Evolutionary conservation across 2,113 vertebrate genomes (phyloP), one percentile per base, ranked within the genome.

Genomic region (Boulengeromyrus knoepffleri): DNA sequence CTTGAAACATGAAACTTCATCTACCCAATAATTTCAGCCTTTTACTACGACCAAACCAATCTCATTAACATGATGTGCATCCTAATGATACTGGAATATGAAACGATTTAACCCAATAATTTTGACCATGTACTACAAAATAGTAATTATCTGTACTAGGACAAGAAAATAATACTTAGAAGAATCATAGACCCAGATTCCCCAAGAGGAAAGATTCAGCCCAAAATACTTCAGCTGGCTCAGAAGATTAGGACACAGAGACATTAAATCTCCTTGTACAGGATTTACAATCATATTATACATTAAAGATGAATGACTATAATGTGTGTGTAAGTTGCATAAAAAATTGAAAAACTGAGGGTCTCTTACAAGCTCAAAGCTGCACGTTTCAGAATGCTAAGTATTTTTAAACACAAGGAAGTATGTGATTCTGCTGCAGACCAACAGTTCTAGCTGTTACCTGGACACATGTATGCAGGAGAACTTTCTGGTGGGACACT

Each of bases 21-120:
- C 13, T 80, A 80, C 17, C 74, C 31, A 80, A 80, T 80, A 80
- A 80, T 42, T 80, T 80, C 74, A 80, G 74, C 6, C 17, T 80
- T 80, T 80, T 80, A 80, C 17, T 80, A 42, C 2, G n/a, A 80
- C 36, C 74, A 80, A 80, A 42, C 31, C 15, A 39, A 77, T 42
- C 36, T 80, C 31, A 21, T 80, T 42, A 80, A 80, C 39, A 42
- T 80, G 4, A 42, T 80, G 36, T 80, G 36, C 31, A 80, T 80
- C 39, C 36, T 80, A 80, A 80, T 80, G 74, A 80, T 80, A 80
- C 74, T 80, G 74, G 74, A 80, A 80, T 39, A 80, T 80, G 36
- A 80, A 80, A 80, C 36, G 36, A 42, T 80, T 42, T 80, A 31
- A 80, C 74, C 31, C 5, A 80, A 80, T 39, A 80, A 80, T 80